Evolutionary conservation across 2,113 vertebrate species (phyloP).

Genomic region (Alosa alosa): DNA sequence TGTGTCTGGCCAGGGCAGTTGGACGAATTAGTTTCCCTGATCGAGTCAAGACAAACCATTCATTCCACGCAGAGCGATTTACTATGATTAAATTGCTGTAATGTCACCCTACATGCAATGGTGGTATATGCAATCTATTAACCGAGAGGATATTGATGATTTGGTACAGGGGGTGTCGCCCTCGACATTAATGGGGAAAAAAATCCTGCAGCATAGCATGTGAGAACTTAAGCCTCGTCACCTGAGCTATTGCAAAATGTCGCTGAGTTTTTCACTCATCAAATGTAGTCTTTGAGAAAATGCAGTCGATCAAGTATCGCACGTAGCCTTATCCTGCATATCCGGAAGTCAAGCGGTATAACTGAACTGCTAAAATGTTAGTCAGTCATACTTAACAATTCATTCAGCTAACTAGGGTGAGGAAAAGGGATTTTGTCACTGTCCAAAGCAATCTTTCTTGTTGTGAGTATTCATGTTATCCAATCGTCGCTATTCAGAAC

Average conservation of each 20-base stretch:
- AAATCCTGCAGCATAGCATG: neutral
- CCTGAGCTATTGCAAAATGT: conserved; percentile 10
- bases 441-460: neutral
- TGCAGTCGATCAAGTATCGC: neutral
- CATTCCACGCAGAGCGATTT: neutral
- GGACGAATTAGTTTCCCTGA: neutral
- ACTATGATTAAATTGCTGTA: neutral
- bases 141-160: neutral
- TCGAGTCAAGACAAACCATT: neutral
- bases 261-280: conserved; percentile 5
- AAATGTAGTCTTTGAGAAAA: neutral
- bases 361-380: neutral
- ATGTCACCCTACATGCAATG: neutral
- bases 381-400: neutral
- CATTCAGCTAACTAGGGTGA: neutral
- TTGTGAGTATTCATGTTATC: neutral
- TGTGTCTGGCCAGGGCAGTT: neutral
- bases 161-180: conserved; percentile 7
- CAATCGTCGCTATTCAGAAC: neutral
- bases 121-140: neutral
- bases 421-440: neutral
- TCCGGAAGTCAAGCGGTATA: neutral
- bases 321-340: neutral
- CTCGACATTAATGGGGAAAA: neutral
- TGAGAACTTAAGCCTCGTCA: conserved; percentile 16